These are phyloP conservation scores for Sarcophaga rosellei DNA, from an alignment of 2,888 invertebrate species.

Conservation along the genomic window DNA sequence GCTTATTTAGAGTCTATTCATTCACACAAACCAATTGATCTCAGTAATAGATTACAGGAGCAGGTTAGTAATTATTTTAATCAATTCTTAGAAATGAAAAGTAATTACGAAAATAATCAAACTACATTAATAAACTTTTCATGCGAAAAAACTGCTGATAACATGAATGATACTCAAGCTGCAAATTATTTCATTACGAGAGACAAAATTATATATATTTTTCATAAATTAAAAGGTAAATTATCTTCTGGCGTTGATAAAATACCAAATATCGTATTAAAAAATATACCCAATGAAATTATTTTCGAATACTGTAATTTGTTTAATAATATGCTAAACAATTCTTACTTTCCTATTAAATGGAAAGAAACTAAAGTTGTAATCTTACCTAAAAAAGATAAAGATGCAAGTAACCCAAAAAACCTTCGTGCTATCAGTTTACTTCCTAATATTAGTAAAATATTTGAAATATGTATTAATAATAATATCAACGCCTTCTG, in stretches of 20 bases:
- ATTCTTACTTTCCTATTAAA: background rate
- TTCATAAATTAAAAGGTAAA: conserved; percentile 6
- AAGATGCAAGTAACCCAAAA: conserved; percentile 6
- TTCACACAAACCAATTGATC: background rate
- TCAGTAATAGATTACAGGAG: background rate
- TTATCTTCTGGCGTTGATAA: conserved; percentile 3
- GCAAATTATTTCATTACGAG: conserved; percentile 22
- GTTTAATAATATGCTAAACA: background rate
- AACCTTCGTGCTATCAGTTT: conserved; percentile 1
- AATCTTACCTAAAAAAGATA: conserved; percentile 15
- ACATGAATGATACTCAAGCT: background rate
- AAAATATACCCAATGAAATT: background rate
- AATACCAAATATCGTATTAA: conserved; percentile 22
- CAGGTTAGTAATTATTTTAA: conserved; percentile 6
- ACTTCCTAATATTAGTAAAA: conserved; percentile 16
- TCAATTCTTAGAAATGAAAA: conserved; percentile 6
- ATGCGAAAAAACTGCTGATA: background rate
- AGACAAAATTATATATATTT: conserved; percentile 7
- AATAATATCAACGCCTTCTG: conserved; percentile 16
- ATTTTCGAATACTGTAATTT: background rate
- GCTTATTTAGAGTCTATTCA: conserved; percentile 6
- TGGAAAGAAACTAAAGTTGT: conserved; percentile 20
- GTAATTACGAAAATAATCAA: conserved; percentile 10
- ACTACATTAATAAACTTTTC: conserved; percentile 6
- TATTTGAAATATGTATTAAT: conserved; percentile 12